These are phyloP conservation scores for Podilymbus podiceps DNA, from an alignment of 2,113 vertebrate species.

Conservation along the genomic window DNA sequence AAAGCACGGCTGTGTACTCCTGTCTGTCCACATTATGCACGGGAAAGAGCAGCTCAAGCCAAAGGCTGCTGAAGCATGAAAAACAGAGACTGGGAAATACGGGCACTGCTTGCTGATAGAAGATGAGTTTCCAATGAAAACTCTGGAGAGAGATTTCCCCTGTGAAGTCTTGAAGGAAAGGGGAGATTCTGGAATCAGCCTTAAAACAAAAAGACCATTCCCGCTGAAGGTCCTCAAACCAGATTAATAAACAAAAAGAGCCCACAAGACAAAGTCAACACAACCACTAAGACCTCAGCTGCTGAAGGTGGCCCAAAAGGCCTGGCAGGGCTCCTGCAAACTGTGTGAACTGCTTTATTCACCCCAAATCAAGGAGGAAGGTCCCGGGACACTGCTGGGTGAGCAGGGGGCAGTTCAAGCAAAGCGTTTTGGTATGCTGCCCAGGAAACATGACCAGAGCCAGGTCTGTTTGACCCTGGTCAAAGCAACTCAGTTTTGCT, in stretches of 20 bases:
- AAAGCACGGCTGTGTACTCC: neutral
- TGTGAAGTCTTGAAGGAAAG: neutral
- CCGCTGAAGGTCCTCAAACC: neutral
- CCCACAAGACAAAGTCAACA: neutral
- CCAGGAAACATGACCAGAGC: neutral
- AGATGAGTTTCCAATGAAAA: neutral
- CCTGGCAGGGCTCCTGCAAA: neutral
- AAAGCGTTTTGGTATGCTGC: neutral
- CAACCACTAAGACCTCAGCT: neutral
- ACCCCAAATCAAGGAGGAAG: neutral
- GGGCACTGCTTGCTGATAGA: neutral
- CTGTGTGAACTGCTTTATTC: neutral
- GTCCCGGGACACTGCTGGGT: neutral
- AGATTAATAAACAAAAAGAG: neutral
- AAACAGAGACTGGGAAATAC: neutral
- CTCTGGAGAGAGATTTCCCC: neutral
- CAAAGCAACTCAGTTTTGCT: neutral
- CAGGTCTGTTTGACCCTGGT: neutral
- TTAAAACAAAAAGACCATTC: neutral
- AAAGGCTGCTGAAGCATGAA: neutral
- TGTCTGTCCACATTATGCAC: rapidly evolving
- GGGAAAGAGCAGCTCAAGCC: neutral
- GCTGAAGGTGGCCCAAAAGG: neutral
- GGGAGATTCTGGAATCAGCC: neutral
- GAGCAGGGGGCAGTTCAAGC: neutral